Conservation (phyloP, 2,113 vertebrate species). For the Grus americana region DNA sequence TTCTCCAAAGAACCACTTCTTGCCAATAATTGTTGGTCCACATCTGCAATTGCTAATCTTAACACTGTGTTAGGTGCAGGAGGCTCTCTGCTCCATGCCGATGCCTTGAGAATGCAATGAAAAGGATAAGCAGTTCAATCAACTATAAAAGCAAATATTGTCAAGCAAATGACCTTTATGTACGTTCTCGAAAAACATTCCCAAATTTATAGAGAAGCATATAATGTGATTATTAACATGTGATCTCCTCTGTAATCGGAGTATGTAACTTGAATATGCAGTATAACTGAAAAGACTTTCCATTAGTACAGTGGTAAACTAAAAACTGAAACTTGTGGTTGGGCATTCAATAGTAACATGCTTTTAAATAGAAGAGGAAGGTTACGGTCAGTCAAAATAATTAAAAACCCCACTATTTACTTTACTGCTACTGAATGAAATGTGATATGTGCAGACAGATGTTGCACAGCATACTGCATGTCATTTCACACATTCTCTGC, state of each 20-base stretch:
- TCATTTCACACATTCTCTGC: neutral
- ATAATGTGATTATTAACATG: constrained; percentile 12
- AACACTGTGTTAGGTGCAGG: neutral
- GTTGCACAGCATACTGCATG: neutral
- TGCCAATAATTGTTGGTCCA: neutral
- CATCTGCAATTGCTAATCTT: neutral
- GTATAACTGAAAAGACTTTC: neutral
- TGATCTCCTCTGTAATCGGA: neutral
- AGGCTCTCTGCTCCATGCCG: neutral
- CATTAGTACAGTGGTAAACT: neutral
- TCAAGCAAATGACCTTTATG: neutral
- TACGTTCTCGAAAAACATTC: neutral
- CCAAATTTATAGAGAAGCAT: neutral
- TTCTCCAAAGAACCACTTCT: neutral
- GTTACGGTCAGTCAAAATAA: neutral
- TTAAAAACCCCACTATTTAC: neutral
- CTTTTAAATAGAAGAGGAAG: neutral
- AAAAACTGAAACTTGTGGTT: neutral
- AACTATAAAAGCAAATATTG: constrained; percentile 1
- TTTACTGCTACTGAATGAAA: constrained; percentile 18
- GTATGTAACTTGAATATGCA: neutral
- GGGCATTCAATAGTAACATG: neutral
- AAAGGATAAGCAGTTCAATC: neutral
- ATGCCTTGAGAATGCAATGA: neutral
- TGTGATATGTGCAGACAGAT: constrained; percentile 25